A percentile compares a stretch with the other conserved stretches of the same genome.
These are phyloP conservation scores for Zoanthus solanderi DNA, from an alignment of 92 coral and sea anemone species.

Conservation along the genomic window DNA sequence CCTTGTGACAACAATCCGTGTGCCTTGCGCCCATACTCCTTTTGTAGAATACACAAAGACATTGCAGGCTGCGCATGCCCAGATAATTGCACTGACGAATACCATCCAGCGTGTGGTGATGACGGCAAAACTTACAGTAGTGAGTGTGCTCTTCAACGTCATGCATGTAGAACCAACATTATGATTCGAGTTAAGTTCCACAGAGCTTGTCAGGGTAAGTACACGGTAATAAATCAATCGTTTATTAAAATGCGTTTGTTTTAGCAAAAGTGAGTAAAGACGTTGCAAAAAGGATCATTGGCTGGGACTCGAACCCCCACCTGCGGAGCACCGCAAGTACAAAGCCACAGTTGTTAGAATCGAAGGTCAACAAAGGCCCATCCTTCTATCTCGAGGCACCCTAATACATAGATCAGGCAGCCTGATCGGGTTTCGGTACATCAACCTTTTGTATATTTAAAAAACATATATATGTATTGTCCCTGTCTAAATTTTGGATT, in stretches of 20 bases:
- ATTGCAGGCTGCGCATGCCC: constrained; percentile 50
- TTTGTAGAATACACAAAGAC: constrained; percentile 22
- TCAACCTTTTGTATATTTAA: too few species aligned
- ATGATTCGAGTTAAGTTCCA: constrained; percentile 16
- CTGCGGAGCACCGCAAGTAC: too few species aligned
- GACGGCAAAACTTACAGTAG: constrained; percentile 53
- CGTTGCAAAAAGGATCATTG: too few species aligned
- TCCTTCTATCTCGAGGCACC: too few species aligned
- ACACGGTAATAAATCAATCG: not conserved
- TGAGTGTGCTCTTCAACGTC: constrained; percentile 36
- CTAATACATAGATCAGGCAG: too few species aligned
- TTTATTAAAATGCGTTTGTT: not conserved
- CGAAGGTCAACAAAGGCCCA: too few species aligned
- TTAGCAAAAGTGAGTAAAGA: too few species aligned
- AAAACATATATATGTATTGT: too few species aligned
- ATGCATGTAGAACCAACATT: constrained; percentile 9
- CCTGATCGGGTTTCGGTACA: too few species aligned
- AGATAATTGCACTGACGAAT: constrained; percentile 37
- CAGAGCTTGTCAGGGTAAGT: constrained; percentile 28
- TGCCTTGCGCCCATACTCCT: constrained; percentile 41
- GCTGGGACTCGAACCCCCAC: too few species aligned
- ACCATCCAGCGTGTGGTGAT: constrained; percentile 57
- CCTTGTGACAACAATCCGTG: constrained; percentile 39
- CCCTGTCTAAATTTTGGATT: too few species aligned
- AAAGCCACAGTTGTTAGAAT: too few species aligned